Conservation (phyloP, 2,113 vertebrate genomes). For the Pampusana beccarii region DNA sequence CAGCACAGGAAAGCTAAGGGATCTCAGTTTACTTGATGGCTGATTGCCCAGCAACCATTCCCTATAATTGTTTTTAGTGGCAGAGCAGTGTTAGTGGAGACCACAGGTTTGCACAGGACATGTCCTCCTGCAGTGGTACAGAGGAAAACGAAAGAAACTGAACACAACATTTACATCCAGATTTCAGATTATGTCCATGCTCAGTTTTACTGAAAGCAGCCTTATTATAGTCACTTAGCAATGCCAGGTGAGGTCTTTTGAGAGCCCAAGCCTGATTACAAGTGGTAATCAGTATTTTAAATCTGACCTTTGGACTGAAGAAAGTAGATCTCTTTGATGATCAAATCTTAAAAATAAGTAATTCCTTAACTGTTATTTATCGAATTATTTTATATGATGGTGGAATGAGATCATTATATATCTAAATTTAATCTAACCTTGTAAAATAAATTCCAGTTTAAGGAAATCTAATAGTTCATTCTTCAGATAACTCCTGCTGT, state of each 20-base stretch:
- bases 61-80: conserved; percentile 42
- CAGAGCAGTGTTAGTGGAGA: not conserved
- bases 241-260: not conserved
- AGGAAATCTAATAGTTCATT: not conserved
- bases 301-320: not conserved
- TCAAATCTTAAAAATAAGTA: not conserved
- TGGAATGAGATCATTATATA: not conserved
- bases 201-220: not conserved
- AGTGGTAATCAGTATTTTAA: not conserved
- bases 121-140: not conserved
- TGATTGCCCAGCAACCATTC: conserved; percentile 78
- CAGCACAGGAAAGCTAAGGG: conserved; percentile 67
- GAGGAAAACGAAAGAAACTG: conserved; percentile 8
- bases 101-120: not conserved
- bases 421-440: not conserved
- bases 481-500: not conserved
- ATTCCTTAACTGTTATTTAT: not conserved
- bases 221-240: not conserved
- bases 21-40: conserved; percentile 68
- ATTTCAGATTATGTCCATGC: not conserved
- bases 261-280: not conserved
- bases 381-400: not conserved
- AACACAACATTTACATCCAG: not conserved
- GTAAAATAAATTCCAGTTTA: not conserved
- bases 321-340: not conserved